phyloP scores from a whole-genome alignment of 2,888 invertebrate species.

The Cancer borealis region DNA sequence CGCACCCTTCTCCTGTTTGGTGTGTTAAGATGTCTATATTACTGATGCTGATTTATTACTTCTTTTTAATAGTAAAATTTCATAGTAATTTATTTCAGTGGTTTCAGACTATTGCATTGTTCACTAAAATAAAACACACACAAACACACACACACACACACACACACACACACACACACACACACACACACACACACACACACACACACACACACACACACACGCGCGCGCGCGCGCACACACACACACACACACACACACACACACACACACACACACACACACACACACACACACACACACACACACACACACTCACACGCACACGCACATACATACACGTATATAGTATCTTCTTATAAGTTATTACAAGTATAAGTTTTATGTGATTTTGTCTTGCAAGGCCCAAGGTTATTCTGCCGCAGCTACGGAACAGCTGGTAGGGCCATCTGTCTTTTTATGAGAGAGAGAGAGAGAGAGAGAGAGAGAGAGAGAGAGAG shows the following conservation, averaged over 20 bases:
- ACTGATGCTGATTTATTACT: not conserved
- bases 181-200: no score
- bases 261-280: no score
- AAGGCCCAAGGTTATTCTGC: not conserved
- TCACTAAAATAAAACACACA: no score
- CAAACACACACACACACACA: no score
- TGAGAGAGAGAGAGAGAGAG: slow-evolving; percentile 24
- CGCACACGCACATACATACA: not conserved
- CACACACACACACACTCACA: not conserved
- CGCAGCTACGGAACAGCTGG: not conserved
- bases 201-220: no score
- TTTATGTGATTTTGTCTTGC: slow-evolving; percentile 16
- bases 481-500: slow-evolving; percentile 32
- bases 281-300: slow-evolving; percentile 2
- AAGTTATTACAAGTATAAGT: not conserved
- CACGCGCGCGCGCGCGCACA: no score
- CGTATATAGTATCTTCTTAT: not conserved
- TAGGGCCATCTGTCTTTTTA: not conserved
- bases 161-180: no score
- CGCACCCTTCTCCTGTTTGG: not conserved
- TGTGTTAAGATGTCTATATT: not conserved
- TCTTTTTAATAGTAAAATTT: not conserved
- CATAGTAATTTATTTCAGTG: not conserved
- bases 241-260: no score
- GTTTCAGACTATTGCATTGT: not conserved